Evolutionary conservation across 1,140 invertebrate species (phyloP).

Genomic region (Grapholita molesta): DNA sequence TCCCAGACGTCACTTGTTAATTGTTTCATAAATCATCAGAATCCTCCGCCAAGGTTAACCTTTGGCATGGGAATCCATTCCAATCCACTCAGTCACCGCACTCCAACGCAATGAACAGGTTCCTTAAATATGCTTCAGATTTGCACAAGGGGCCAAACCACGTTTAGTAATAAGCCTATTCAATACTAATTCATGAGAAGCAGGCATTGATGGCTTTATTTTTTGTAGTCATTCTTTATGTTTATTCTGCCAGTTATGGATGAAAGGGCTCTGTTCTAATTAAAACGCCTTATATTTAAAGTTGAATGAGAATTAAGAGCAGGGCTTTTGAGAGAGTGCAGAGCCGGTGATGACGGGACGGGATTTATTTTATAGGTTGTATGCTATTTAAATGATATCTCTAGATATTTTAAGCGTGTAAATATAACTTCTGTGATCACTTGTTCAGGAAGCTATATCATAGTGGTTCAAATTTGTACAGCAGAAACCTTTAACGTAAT

Average conservation of each 20-base stretch:
- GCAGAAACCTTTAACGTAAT: too few species aligned
- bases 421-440: too few species aligned
- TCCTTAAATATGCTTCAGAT: neutral
- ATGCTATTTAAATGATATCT: too few species aligned
- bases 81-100: neutral
- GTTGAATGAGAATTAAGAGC: neutral
- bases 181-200: conserved; percentile 28
- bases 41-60: conserved; percentile 6
- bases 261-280: conserved; percentile 9
- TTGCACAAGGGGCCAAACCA: conserved; percentile 14
- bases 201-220: conserved; percentile 12
- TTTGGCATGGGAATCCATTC: conserved; percentile 3
- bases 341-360: too few species aligned
- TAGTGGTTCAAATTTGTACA: too few species aligned
- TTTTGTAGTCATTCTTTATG: neutral
- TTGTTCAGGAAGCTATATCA: too few species aligned
- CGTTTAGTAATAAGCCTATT: conserved; percentile 40
- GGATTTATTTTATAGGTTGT: too few species aligned
- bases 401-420: too few species aligned
- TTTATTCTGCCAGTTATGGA: conserved; percentile 8
- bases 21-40: neutral
- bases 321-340: neutral
- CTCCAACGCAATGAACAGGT: neutral
- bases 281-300: conserved; percentile 5
- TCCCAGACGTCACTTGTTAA: neutral